Percentiles rank a stretch among this genome's conserved stretches.
phyloP scores from a whole-genome alignment of 2,888 invertebrate species.

The Drosophila mettleri region DNA sequence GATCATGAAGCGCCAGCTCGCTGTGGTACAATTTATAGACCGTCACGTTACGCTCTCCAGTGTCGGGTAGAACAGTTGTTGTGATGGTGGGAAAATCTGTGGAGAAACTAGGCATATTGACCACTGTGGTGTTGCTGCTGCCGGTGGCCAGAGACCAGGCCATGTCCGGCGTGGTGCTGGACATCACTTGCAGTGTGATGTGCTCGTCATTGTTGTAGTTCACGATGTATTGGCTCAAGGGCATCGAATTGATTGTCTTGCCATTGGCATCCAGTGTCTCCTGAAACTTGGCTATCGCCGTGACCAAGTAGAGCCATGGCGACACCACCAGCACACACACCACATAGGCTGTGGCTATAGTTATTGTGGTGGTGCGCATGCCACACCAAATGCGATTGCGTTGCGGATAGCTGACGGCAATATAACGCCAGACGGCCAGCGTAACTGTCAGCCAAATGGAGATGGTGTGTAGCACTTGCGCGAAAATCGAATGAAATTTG shows the following conservation, averaged over 20 bases:
- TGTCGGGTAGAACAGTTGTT: background rate
- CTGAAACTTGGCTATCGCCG: conserved; percentile 88
- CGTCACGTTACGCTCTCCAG: conserved; percentile 87
- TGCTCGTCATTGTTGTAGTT: conserved; percentile 73
- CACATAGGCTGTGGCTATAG: conserved; percentile 92
- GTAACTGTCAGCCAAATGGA: conserved; percentile 97
- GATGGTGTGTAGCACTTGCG: conserved; percentile 94
- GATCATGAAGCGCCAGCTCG: conserved; percentile 87
- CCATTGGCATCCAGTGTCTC: conserved; percentile 84
- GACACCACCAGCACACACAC: conserved; percentile 90
- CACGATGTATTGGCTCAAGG: conserved; percentile 72
- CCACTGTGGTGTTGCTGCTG: conserved; percentile 35
- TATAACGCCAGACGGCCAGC: conserved; percentile 96
- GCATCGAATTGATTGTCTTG: conserved; percentile 73
- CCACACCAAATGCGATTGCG: conserved; percentile 93
- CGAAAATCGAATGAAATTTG: conserved; percentile 95
- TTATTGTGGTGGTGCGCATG: conserved; percentile 90
- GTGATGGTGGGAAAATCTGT: conserved; percentile 16
- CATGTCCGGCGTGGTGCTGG: conserved; percentile 72
- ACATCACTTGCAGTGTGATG: conserved; percentile 70
- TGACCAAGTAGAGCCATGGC: conserved; percentile 91
- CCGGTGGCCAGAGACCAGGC: conserved; percentile 40
- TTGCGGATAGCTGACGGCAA: conserved; percentile 94
- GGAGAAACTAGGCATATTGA: conserved; percentile 26
- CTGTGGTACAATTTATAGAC: conserved; percentile 90